phyloP scores from a whole-genome alignment of 35 echinoderm and acorn worm species.

The Chiridota heheva region DNA sequence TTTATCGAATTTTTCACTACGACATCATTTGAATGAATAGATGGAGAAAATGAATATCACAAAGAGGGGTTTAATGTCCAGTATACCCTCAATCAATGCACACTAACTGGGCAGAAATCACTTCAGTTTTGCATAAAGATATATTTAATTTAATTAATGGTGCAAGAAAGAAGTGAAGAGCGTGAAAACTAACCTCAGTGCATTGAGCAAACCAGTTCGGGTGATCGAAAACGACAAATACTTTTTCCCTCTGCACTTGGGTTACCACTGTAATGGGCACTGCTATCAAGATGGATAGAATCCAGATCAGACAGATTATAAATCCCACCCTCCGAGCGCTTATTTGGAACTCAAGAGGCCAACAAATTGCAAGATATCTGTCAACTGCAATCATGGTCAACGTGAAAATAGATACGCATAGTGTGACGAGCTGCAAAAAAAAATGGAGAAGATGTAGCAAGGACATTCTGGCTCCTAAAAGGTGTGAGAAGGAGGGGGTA shows the following conservation, averaged over 20 bases:
- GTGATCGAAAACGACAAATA: neutral
- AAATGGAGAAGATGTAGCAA: slow-evolving; percentile 2
- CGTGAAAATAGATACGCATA: slow-evolving; percentile 84
- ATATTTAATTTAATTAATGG: too few relatives aligned
- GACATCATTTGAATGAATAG: too few relatives aligned
- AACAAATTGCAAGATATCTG: slow-evolving; percentile 88
- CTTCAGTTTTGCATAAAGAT: too few relatives aligned
- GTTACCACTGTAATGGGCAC: slow-evolving; percentile 51
- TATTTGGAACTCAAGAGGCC: slow-evolving; percentile 89
- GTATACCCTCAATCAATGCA: neutral
- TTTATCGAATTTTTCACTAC: too few relatives aligned
- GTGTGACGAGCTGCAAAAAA: slow-evolving; percentile 65
- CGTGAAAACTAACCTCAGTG: slow-evolving; percentile 67
- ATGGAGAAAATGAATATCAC: neutral
- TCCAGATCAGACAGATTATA: slow-evolving; percentile 75
- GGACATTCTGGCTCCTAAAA: too few relatives aligned
- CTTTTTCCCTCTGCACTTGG: neutral
- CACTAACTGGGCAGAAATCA: too few relatives aligned
- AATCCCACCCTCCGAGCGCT: slow-evolving; percentile 46
- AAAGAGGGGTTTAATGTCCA: neutral
- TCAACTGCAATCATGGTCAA: slow-evolving; percentile 95
- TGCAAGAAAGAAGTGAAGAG: too few relatives aligned
- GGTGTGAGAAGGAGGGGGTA: too few relatives aligned
- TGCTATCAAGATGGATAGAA: slow-evolving; percentile 60
- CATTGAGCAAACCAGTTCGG: slow-evolving; percentile 53